Evolutionary conservation across 2,113 vertebrate species (phyloP).

Genomic region (Nematolebias whitei): DNA sequence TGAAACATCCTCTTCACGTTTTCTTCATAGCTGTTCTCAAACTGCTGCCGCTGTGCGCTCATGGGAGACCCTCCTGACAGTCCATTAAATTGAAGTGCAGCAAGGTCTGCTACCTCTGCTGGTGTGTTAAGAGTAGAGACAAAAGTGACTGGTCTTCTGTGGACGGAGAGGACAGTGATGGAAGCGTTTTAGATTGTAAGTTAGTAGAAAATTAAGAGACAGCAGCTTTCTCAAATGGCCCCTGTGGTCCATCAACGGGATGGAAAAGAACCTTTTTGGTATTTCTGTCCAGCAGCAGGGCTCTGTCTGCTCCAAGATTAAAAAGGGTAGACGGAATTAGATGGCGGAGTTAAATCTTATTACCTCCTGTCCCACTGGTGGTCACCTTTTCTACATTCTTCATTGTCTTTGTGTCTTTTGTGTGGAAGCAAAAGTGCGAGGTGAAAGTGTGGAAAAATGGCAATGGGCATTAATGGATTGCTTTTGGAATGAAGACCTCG

Average conservation of each 20-base stretch:
- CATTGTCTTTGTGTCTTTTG: slow-evolving; percentile 1
- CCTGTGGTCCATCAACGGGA: slow-evolving; percentile 22
- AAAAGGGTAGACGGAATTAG: slow-evolving; percentile 67
- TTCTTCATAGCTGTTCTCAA: slow-evolving; percentile 43
- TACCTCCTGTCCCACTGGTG: slow-evolving; percentile 54
- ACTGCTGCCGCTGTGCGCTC: slow-evolving; percentile 29
- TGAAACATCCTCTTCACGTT: slow-evolving; percentile 14
- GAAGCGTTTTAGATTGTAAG: slow-evolving; percentile 42
- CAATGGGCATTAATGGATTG: slow-evolving; percentile 37
- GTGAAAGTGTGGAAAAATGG: not conserved
- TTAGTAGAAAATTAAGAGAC: slow-evolving; percentile 48
- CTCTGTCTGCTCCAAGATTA: slow-evolving; percentile 46
- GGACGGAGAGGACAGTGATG: slow-evolving; percentile 49
- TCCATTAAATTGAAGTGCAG: slow-evolving; percentile 53
- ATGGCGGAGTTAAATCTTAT: slow-evolving; percentile 63
- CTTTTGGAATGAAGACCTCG: slow-evolving; percentile 38
- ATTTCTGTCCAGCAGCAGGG: slow-evolving; percentile 56
- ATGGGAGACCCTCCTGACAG: slow-evolving; percentile 40
- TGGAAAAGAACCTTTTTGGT: slow-evolving; percentile 51
- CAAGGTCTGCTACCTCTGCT: slow-evolving; percentile 28
- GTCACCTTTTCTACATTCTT: slow-evolving; percentile 43
- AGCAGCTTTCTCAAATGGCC: slow-evolving; percentile 47
- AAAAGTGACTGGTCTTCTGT: slow-evolving; percentile 40
- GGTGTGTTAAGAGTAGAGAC: slow-evolving; percentile 24
- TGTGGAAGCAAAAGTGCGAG: not conserved